Base-by-base conservation (phyloP, 2,888 invertebrate genomes). In the Anthophora plumipes region DNA sequence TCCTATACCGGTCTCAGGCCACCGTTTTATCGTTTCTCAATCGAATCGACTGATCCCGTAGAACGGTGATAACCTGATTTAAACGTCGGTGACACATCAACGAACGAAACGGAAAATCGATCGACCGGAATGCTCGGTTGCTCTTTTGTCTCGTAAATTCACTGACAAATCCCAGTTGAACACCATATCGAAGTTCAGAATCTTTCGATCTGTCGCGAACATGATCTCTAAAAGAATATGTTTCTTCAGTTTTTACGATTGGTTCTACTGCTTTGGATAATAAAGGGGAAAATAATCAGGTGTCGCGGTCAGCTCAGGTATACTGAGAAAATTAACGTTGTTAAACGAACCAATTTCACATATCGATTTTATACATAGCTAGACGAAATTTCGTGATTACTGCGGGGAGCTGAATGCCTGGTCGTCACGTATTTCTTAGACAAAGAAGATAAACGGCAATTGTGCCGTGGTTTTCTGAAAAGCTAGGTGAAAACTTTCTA, bases 1-100 rank as follows among this genome's bases (percentile, higher is more conserved):
- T n/a, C n/a, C 84, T 73, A 77, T 88, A 87, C 85, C 81, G 84
- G 85, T 88, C 88, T 86, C 80, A 75, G 60, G 31, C 61, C 77
- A 31, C 72, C 67, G 80, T 81, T 81, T 86, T 70, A 88, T 89
- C 86, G 85, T 85, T 88, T 87, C 81, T 79, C 72, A 82, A 87
- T 85, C 80, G 82, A 84, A 80, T 83, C 85, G 71, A 85, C 78
- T 59, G 74, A 87, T 87, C 82, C 82, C 77, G 84, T 82, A 85
- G 84, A 63, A 59, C 69, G 31, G 61, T 80, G 84, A 85, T 84
- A 85, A 84, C 79, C 66, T 52, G 68, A 68, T 75, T 80, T 73
- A 81, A n/a, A 68, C 76, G 77, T 69, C 61, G 46, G 71, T 77
- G 82, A 83, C 81, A 81, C 76, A 74, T 82, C 67, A 70, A 37